Evolutionary conservation across 2,797 vertebrate species (phyloP).

Genomic region (Fringilla coelebs): DNA sequence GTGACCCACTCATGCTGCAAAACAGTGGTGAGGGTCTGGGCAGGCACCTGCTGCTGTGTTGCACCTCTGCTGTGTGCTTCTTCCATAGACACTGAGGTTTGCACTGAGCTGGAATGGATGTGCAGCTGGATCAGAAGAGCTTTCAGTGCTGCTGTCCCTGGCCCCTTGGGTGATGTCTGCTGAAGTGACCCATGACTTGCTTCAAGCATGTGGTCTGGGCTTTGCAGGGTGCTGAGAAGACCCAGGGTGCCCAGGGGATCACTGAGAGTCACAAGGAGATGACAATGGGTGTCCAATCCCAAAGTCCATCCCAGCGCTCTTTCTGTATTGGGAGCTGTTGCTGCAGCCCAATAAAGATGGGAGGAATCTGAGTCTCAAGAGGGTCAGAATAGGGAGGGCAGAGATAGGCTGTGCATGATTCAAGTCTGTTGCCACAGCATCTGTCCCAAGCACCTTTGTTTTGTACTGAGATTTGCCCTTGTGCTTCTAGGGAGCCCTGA

Average conservation of each 20-base stretch:
- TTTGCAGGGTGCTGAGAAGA: neutral
- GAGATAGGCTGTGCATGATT: neutral
- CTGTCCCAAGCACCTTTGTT: neutral
- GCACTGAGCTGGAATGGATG: neutral
- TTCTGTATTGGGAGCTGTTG: neutral
- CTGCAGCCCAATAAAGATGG: neutral
- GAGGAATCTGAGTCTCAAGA: neutral
- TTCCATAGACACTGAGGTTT: neutral
- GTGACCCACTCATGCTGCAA: fast-evolving
- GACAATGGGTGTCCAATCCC: neutral
- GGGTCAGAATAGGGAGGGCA: neutral
- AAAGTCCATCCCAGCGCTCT: neutral
- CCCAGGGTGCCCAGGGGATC: neutral
- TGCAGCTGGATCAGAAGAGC: neutral
- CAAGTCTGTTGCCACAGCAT: neutral
- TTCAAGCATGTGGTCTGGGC: neutral
- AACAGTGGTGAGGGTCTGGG: neutral
- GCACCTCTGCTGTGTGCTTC: neutral
- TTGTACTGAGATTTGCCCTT: neutral
- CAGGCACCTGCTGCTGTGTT: neutral
- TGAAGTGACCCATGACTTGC: neutral
- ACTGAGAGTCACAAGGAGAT: neutral
- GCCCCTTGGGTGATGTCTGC: neutral
- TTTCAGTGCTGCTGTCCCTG: neutral
- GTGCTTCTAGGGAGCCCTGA: neutral